Evolutionary conservation across 2,113 vertebrate genomes (phyloP).

Genomic region (Trogon surrucura): DNA sequence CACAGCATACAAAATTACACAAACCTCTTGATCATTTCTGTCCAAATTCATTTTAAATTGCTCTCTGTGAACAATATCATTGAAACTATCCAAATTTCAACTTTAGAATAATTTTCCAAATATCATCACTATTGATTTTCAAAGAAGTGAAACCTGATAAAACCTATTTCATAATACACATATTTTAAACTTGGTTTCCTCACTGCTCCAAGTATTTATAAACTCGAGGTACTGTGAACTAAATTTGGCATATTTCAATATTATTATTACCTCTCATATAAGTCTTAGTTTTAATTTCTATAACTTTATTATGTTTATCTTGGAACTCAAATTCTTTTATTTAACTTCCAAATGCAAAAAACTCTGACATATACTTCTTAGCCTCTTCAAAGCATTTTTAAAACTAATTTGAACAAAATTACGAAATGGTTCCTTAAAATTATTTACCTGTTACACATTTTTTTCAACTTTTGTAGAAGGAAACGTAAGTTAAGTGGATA

Average conservation of each 20-base stretch:
- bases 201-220: not conserved
- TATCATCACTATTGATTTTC: not conserved
- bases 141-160: not conserved
- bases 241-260: not conserved
- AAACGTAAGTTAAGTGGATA: not conserved
- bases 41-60: not conserved
- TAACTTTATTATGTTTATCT: not conserved
- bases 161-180: not conserved
- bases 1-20: not conserved
- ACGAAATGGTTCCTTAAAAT: not conserved
- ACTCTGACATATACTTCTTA: not conserved
- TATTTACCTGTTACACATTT: not conserved
- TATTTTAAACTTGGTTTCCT: not conserved
- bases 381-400: not conserved
- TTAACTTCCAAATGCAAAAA: not conserved
- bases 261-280: not conserved
- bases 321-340: not conserved
- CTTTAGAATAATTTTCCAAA: not conserved
- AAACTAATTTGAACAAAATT: not conserved
- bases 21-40: not conserved
- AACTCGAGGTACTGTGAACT: not conserved
- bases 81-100: not conserved
- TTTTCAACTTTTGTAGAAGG: not conserved
- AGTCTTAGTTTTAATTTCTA: not conserved
- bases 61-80: not conserved